Evolutionary conservation across 1,140 invertebrate species (phyloP), one percentile per base, ranked within the genome.

Genomic region (Steinernema khuongi): DNA sequence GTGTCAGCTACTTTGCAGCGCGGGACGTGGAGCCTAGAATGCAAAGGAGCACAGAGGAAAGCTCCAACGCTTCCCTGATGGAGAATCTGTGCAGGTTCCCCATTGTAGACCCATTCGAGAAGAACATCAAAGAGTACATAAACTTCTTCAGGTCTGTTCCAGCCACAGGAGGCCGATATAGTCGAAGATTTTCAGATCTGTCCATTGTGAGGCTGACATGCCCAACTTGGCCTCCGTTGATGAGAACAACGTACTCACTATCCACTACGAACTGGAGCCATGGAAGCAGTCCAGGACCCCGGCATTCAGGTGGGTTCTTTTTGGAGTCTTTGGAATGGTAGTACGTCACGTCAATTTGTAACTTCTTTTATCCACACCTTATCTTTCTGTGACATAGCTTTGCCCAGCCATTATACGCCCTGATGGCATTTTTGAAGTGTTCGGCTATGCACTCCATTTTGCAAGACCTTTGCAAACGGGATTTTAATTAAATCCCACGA

Each of bases 211-310:
- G 11, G 4, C 50, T 2, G 22, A 7, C 14, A 60, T 60, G 50
- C 50, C 50, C 14, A 60, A 60, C 26, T 60, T 60, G 50, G 50
- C 50, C 26, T 60, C 50, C 14, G 50, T 60, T 11, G 50, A 60
- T 60, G 50, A 60, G 2, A 60, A 60, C 50, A 60, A 60, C 22
- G 19, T 60, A 4, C 50, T 60, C 11, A 60, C 50, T 14, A 60
- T 60, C 22, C 50, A 60, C 26, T 14, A 60, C 50, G 50, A 60
- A 26, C 50, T 60, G 7, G 50, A 60, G 19, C 50, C 50, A 22
- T 60, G 50, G 50, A 60, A 60, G 22, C 50, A 60, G 50, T 60
- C 50, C 4, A 11, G 50, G 19, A 60, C 50, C 4, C 50, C 50
- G 4, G 4, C 50, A 17, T 60, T 60, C 50, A 60, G 50, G 50